Conservation (phyloP, 2,113 vertebrate species). For the Solenodon paradoxus region DNA sequence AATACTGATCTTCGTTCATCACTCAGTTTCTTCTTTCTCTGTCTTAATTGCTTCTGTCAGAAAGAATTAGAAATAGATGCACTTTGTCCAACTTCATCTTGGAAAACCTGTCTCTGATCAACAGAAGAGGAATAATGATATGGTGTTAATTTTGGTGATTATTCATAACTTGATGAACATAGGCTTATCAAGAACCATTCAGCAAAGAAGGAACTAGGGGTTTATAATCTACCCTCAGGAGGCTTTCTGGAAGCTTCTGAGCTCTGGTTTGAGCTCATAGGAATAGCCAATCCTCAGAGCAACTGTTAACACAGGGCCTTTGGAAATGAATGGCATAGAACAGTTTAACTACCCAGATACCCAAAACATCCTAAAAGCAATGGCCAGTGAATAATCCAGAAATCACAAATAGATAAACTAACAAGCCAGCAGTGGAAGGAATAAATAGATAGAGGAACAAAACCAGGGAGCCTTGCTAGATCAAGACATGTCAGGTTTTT, state of each 20-base stretch:
- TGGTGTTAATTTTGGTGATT: not conserved
- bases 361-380: not conserved
- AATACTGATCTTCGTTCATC: conserved; percentile 15
- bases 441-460: conserved; percentile 34
- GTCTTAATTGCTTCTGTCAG: conserved; percentile 50
- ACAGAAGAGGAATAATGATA: not conserved
- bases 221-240: not conserved
- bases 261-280: not conserved
- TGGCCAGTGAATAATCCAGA: not conserved
- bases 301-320: not conserved
- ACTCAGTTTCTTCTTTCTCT: not conserved
- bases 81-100: not conserved
- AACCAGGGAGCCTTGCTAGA: not conserved
- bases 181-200: rapidly evolving
- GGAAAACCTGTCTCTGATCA: not conserved
- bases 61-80: conserved; percentile 3
- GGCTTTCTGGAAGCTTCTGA: not conserved
- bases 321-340: not conserved
- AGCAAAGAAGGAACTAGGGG: not conserved
- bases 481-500: conserved; percentile 78
- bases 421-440: conserved; percentile 38
- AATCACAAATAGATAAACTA: conserved; percentile 25
- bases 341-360: not conserved
- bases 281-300: not conserved
- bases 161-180: not conserved